A percentile compares a stretch with the other conserved stretches of the same genome.
These are phyloP conservation scores for Xenentodon cancila DNA, from an alignment of 2,797 vertebrate genomes.

Conservation along the genomic window DNA sequence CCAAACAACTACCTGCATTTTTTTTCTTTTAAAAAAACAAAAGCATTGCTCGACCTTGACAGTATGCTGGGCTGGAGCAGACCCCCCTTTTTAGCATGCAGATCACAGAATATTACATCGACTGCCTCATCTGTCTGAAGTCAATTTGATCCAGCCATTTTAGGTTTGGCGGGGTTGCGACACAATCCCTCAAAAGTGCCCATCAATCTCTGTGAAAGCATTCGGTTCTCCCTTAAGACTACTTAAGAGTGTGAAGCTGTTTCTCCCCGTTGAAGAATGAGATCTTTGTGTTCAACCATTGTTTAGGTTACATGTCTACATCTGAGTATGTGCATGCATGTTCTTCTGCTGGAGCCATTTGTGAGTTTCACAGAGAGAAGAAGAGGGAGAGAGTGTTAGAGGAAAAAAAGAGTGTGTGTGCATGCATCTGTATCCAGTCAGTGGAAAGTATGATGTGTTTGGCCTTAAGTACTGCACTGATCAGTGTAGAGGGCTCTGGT, in stretches of 20 bases:
- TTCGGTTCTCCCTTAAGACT: slow-evolving; percentile 76
- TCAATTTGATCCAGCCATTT: slow-evolving; percentile 84
- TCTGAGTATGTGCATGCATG: slow-evolving; percentile 60
- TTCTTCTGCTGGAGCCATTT: slow-evolving; percentile 63
- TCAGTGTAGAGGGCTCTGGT: slow-evolving; percentile 76
- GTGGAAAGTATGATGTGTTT: slow-evolving; percentile 83
- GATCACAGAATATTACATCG: slow-evolving; percentile 84
- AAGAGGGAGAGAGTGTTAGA: slow-evolving; percentile 20
- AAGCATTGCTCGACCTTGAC: slow-evolving; percentile 77
- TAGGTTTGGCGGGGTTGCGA: slow-evolving; percentile 80
- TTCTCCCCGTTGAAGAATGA: slow-evolving; percentile 43
- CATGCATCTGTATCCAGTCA: slow-evolving; percentile 78
- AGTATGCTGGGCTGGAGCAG: slow-evolving; percentile 69
- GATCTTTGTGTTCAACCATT: slow-evolving; percentile 57
- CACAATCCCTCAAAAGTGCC: slow-evolving; percentile 81
- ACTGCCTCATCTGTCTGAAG: slow-evolving; percentile 81
- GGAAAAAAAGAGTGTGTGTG: slow-evolving; percentile 19
- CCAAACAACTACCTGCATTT: slow-evolving; percentile 80
- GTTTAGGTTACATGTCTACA: slow-evolving; percentile 70
- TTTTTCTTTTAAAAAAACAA: slow-evolving; percentile 31
- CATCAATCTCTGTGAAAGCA: slow-evolving; percentile 80
- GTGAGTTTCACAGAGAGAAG: slow-evolving; percentile 48
- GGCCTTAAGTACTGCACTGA: slow-evolving; percentile 77
- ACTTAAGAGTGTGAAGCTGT: slow-evolving; percentile 67
- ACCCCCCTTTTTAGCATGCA: slow-evolving; percentile 80